These are phyloP conservation scores for Himalopsyche phryganea DNA, from an alignment of 1,140 invertebrate genomes.

Conservation along the genomic window DNA sequence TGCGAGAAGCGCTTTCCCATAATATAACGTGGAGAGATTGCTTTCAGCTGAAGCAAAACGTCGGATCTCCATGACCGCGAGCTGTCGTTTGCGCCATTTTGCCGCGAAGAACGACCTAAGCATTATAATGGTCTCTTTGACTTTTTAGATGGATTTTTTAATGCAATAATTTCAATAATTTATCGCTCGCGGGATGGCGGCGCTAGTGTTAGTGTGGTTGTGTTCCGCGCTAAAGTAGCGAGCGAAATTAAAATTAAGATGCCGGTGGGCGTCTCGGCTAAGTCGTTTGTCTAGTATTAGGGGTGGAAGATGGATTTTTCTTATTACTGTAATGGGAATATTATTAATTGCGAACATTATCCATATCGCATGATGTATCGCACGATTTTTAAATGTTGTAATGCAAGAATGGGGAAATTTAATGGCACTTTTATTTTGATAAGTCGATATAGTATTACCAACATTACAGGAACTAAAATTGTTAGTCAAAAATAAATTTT, in stretches of 20 bases:
- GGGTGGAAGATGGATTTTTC: too few relatives aligned
- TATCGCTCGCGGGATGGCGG: conserved; percentile 50
- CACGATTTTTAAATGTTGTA: too few relatives aligned
- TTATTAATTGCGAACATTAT: too few relatives aligned
- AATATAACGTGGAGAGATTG: conserved; percentile 27
- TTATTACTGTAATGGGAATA: too few relatives aligned
- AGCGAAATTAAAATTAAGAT: conserved; percentile 33
- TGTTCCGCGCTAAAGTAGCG: conserved; percentile 38
- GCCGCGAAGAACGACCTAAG: conserved; percentile 9
- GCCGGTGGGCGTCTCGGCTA: conserved; percentile 3
- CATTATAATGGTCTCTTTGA: conserved; percentile 55
- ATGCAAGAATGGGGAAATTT: too few relatives aligned
- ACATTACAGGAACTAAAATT: too few relatives aligned
- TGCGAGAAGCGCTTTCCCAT: conserved; percentile 30
- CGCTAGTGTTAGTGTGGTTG: conserved; percentile 23
- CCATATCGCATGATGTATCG: too few relatives aligned
- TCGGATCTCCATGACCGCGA: not conserved
- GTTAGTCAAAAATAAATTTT: too few relatives aligned
- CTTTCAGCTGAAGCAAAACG: not conserved
- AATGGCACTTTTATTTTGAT: too few relatives aligned
- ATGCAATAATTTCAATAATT: conserved; percentile 67
- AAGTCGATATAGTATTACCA: too few relatives aligned
- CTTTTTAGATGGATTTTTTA: conserved; percentile 65
- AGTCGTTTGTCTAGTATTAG: too few relatives aligned
- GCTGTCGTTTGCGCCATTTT: conserved; percentile 16